These are phyloP conservation scores for Scolopax bukidnonensis DNA, from an alignment of 2,797 vertebrate species.

Conservation along the genomic window DNA sequence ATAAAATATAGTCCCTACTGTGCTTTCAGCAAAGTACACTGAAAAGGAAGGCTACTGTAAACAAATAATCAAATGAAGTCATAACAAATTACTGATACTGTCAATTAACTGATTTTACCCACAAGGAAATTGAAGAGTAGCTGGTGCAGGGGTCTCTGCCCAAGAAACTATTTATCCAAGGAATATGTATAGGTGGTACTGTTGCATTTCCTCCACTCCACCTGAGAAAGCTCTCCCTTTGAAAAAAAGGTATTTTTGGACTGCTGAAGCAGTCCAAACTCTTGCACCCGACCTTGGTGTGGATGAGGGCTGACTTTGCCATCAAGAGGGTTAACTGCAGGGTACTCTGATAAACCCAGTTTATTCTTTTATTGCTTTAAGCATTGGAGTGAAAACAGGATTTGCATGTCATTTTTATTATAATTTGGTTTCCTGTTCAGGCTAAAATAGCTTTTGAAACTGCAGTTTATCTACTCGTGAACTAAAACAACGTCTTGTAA, in stretches of 20 bases:
- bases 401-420: conserved; percentile 69
- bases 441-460: conserved; percentile 56
- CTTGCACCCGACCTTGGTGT: background rate
- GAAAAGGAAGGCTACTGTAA: background rate
- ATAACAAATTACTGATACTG: background rate
- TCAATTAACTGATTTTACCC: background rate
- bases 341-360: conserved; percentile 11
- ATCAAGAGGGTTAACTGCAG: background rate
- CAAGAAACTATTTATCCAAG: background rate
- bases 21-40: background rate
- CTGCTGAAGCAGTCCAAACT: background rate
- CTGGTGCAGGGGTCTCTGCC: background rate
- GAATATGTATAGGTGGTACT: background rate
- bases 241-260: background rate
- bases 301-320: background rate
- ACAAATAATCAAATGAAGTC: background rate
- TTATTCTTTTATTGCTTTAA: conserved; percentile 47
- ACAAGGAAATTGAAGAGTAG: background rate
- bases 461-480: conserved; percentile 60
- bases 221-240: background rate
- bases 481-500: conserved; percentile 60
- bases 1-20: background rate
- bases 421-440: conserved; percentile 66
- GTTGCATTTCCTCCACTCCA: background rate
- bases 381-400: conserved; percentile 54